These are phyloP conservation scores for Lytechinus pictus DNA, from an alignment of 35 echinoderm and acorn worm species.

Conservation along the genomic window DNA sequence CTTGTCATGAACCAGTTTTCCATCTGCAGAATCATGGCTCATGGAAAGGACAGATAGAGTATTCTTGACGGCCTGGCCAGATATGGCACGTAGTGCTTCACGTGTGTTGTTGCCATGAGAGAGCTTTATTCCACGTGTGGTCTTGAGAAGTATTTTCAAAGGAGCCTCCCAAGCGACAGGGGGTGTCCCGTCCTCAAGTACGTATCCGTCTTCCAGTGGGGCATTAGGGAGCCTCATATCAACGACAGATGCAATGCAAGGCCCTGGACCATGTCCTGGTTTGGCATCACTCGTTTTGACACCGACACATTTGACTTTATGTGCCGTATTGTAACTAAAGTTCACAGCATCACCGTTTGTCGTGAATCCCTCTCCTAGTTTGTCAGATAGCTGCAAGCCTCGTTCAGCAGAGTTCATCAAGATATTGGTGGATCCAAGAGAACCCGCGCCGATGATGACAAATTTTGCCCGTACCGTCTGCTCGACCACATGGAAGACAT, in stretches of 20 bases:
- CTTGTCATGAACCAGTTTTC: conserved; percentile 60
- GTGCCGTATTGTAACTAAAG: conserved; percentile 78
- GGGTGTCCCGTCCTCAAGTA: conserved; percentile 75
- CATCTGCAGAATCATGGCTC: conserved; percentile 72
- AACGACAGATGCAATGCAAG: conserved; percentile 58
- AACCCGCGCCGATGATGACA: conserved; percentile 70
- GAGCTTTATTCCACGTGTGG: conserved; percentile 68
- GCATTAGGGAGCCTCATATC: conserved; percentile 66
- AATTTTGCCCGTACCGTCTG: conserved; percentile 66
- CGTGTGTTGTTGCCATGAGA: conserved; percentile 60
- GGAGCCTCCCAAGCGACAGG: conserved; percentile 65
- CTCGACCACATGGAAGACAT: conserved; percentile 62
- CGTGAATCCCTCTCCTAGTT: conserved; percentile 68
- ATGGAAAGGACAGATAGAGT: conserved; percentile 76
- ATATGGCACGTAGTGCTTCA: conserved; percentile 60
- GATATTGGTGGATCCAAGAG: conserved; percentile 76
- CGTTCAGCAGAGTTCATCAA: conserved; percentile 67
- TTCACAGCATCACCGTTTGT: conserved; percentile 76
- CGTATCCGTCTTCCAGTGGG: conserved; percentile 59
- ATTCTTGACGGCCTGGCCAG: conserved; percentile 71
- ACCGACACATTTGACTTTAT: conserved; percentile 60
- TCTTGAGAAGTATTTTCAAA: conserved; percentile 76
- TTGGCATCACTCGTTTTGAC: conserved; percentile 54
- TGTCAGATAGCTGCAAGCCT: conserved; percentile 58
- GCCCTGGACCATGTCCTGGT: conserved; percentile 60